Evolutionary conservation across 2,113 vertebrate species (phyloP), one percentile per base, ranked within the genome.

Genomic region (Labeo rohita): DNA sequence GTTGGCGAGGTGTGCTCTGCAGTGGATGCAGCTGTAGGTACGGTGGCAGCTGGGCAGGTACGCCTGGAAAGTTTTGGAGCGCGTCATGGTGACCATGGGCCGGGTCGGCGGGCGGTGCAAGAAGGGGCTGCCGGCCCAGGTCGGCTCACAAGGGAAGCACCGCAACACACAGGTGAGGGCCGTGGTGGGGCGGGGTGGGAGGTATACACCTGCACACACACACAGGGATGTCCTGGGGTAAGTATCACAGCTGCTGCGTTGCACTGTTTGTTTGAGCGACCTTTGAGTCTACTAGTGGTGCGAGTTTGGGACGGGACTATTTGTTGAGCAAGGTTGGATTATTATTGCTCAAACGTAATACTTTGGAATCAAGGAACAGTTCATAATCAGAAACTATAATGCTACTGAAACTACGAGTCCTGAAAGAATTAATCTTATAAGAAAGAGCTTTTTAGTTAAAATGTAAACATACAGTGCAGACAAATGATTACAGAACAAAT

Each of bases 91-190:
- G 96, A 99, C 97, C 97, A 98, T 98, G 95, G 98, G 97, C 85
- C 96, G 93, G 93, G 97, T 91, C 94, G 97, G n/a, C 95, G 97
- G 95, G 95, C 93, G 93, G 96, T 98, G 98, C 98, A 98, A 93
- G 95, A 98, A 96, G 90, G 95, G 95, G 96, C 97, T 97, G 93
- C 97, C 97, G 91, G 97, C 96, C 88, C 98, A 99, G 95, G 97
- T 96, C 7, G 98, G 98, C 96, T 99, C 98, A 94, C 98, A 99
- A 88, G 98, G 98, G 95, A 99, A 99, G 95, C 98, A 99, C 92
- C 97, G 98, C 94, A 99, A 96, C 93, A 99, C 98, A 92, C 98
- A 99, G 96, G 98, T 99, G 95, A 99, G 98, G 97, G 98, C 98
- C 98, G 98, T 99, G 98, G 96, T 98, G 94, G 94, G 93, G 95